Evolutionary conservation across 1,140 invertebrate genomes (phyloP), one percentile per base, ranked within the genome.

Genomic region (Drosophila ercepeae): DNA sequence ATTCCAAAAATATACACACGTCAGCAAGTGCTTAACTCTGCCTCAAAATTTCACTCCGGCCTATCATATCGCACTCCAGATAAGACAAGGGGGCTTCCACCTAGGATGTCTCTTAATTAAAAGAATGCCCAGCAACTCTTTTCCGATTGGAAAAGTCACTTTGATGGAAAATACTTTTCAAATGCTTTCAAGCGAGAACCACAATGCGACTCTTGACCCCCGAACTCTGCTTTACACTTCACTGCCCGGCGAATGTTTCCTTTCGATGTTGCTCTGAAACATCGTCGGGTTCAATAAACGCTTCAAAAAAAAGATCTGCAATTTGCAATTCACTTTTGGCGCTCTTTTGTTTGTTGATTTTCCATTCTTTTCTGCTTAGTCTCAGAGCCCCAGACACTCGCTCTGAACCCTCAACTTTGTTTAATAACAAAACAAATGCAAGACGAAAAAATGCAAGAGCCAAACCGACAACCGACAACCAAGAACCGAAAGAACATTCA

Each of bases 361-460:
- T 32, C 50, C 45, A 29, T 69, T 52, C 63, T 34, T 8, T 13
- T 59, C 61, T 69, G 60, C 44, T 68, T 19, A 44, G 63, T 71
- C 71, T 79, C 79, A 64, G 60, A 57, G 29, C 55, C 55, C 75
- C 75, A 42, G 36, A 51, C 57, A 57, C 36, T 57, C 29, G 64
- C 65, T 84, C 69, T 84, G 81, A 84, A 86, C 81, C 72, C 63
- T 88, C 55, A 88, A 88, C 77, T 70, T 72, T 76, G 65, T 70
- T 81, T 73, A 84, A 81, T 76, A 61, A 69, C 39, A 53, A 49
- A 58, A 86, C 70, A 78, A 78, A 63, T 58, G 64, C 65, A 57
- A 67, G 41, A 45, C 54, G 50, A 60, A 49, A 34, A 34, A 6
- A 27, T 52, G 48, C 58, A 50, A 41, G 51, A 42, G 9, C 9